Percentiles rank a stretch among this genome's conserved stretches.
Conservation (phyloP, 2,888 invertebrate genomes). For the Tipula lateralis region DNA sequence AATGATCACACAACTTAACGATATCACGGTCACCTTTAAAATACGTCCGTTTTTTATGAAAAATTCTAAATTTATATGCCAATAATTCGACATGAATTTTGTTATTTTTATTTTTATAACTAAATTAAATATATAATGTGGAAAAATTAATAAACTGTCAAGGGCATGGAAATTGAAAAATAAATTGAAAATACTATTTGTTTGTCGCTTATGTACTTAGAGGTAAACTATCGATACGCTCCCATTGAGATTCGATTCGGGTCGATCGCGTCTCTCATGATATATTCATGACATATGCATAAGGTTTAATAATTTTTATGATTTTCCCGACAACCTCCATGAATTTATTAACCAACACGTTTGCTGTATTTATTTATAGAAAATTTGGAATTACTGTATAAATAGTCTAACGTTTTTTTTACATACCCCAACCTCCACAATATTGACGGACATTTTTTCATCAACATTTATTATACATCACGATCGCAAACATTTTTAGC, state of each 20-base stretch:
- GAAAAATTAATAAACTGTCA: constrained; percentile 19
- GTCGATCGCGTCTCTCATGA: background rate
- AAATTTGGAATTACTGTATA: background rate
- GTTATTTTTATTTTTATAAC: background rate
- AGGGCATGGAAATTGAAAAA: background rate
- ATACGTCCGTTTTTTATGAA: background rate
- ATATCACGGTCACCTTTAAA: constrained; percentile 24
- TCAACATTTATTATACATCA: background rate
- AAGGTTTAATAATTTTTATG: background rate
- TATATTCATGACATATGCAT: background rate
- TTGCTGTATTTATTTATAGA: background rate
- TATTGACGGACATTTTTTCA: background rate
- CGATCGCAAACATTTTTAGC: background rate
- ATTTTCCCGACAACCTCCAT: background rate
- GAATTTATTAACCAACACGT: background rate
- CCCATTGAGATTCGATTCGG: background rate
- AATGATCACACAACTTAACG: background rate
- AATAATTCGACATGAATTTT: background rate
- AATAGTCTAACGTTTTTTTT: background rate
- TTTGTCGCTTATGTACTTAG: background rate
- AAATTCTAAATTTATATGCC: background rate
- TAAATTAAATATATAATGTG: background rate
- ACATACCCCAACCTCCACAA: background rate
- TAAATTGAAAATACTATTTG: background rate
- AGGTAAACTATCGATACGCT: background rate